These are phyloP conservation scores for Thymelicus lineola DNA, from an alignment of 2,888 invertebrate species.

Conservation along the genomic window DNA sequence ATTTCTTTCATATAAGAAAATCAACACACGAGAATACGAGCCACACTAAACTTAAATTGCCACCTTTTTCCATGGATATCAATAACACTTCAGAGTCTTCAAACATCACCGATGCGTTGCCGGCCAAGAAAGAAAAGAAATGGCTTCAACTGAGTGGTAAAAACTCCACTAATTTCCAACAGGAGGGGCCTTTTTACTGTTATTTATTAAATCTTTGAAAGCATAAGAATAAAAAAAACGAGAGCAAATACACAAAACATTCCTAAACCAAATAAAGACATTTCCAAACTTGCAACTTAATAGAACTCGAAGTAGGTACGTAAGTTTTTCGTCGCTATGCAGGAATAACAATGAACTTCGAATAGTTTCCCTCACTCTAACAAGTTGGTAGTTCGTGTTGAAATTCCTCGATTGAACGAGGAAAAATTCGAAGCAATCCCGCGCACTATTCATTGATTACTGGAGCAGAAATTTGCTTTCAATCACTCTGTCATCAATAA, in stretches of 20 bases:
- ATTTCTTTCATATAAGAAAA: no score
- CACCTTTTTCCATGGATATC: no score
- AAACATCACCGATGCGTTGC: no score
- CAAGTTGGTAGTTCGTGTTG: conserved; percentile 10
- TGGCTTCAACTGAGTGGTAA: no score
- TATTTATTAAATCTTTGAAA: no score
- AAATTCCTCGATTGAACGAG: conserved; percentile 12
- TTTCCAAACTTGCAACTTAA: conserved; percentile 28
- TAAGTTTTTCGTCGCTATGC: conserved; percentile 27
- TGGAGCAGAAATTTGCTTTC: conserved; percentile 7
- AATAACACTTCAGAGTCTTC: no score
- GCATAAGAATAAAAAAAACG: not conserved
- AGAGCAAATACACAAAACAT: not conserved
- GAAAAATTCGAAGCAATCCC: conserved; percentile 2
- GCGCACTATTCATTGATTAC: conserved; percentile 3
- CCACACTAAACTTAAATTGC: no score
- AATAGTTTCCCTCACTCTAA: conserved; percentile 28
- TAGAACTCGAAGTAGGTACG: conserved; percentile 19
- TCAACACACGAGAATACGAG: no score
- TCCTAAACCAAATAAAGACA: conserved; percentile 24
- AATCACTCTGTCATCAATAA: not conserved
- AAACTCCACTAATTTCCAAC: no score
- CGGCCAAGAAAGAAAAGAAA: no score
- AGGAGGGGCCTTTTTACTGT: no score
- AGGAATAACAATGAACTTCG: conserved; percentile 23